Conservation (phyloP, 2,888 invertebrate species). For the Horisme vitalbata region DNA sequence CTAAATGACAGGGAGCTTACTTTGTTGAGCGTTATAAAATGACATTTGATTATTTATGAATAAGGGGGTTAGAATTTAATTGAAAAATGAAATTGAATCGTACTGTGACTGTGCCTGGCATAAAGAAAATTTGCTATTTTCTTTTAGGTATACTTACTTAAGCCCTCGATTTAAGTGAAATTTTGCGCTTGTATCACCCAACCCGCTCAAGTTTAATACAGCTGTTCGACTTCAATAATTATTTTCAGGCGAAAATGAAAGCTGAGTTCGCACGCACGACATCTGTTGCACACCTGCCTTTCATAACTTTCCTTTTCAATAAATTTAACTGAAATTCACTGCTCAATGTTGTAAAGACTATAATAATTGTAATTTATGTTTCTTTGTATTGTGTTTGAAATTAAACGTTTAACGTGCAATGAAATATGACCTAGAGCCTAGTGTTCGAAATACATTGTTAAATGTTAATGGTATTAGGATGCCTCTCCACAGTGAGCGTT, state of each 20-base stretch:
- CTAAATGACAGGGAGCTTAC: too few species aligned
- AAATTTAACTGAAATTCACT: constrained; percentile 47
- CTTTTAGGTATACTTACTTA: constrained; percentile 3
- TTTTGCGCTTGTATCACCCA: constrained; percentile 35
- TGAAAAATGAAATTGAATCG: too few species aligned
- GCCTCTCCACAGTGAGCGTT: too few species aligned
- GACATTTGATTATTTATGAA: too few species aligned
- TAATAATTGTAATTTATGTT: constrained; percentile 43
- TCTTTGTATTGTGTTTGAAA: constrained; percentile 14
- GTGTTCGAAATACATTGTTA: neutral
- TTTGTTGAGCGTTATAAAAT: too few species aligned
- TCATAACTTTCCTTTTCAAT: constrained; percentile 66
- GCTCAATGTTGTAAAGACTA: constrained; percentile 36
- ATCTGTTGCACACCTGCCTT: constrained; percentile 59
- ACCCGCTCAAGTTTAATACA: constrained; percentile 40
- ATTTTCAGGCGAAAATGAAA: constrained; percentile 52
- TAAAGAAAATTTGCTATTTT: too few species aligned
- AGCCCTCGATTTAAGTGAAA: constrained; percentile 34
- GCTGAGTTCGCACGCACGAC: constrained; percentile 47
- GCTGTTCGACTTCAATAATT: constrained; percentile 45
- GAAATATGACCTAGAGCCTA: neutral
- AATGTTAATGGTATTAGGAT: too few species aligned
- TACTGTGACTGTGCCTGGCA: too few species aligned
- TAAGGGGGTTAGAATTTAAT: too few species aligned
- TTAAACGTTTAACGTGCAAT: neutral